phyloP scores from a whole-genome alignment of 2,888 invertebrate genomes.

The Ethmia dodecea region DNA sequence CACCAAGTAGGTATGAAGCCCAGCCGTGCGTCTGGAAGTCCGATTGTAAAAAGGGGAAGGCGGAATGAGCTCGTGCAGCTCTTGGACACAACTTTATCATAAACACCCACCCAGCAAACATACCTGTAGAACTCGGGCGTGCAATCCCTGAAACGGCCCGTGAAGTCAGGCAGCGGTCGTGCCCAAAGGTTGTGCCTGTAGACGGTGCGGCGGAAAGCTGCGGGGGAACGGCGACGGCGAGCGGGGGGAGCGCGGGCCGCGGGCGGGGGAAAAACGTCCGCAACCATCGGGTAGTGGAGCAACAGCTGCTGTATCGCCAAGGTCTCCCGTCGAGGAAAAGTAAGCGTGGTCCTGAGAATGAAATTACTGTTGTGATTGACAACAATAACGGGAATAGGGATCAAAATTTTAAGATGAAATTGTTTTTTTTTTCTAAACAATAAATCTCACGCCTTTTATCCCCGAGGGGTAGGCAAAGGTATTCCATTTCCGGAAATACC shows the following conservation, averaged over 20 bases:
- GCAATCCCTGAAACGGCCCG: conserved; percentile 84
- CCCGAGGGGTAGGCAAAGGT: no score
- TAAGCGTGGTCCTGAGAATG: conserved; percentile 82
- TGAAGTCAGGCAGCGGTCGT: conserved; percentile 81
- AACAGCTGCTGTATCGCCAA: conserved; percentile 79
- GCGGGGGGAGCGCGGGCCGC: conserved; percentile 27
- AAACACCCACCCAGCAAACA: background rate
- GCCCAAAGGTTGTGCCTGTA: conserved; percentile 89
- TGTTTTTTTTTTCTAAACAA: no score
- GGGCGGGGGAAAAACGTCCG: conserved; percentile 35
- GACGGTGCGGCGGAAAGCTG: conserved; percentile 81
- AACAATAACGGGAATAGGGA: no score
- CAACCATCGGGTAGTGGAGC: conserved; percentile 60
- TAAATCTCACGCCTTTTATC: no score
- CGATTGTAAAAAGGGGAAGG: no score
- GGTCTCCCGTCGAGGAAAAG: conserved; percentile 78
- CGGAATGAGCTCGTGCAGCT: no score
- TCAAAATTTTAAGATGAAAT: no score
- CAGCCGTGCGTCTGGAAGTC: no score
- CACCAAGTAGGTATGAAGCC: no score
- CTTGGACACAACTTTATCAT: no score
- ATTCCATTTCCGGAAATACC: no score
- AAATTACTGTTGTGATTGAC: no score
- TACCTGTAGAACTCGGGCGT: conserved; percentile 87
- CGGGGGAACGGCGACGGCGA: conserved; percentile 49